Evolutionary conservation across 1,140 invertebrate species (phyloP).

Genomic region (Magallana angulata): DNA sequence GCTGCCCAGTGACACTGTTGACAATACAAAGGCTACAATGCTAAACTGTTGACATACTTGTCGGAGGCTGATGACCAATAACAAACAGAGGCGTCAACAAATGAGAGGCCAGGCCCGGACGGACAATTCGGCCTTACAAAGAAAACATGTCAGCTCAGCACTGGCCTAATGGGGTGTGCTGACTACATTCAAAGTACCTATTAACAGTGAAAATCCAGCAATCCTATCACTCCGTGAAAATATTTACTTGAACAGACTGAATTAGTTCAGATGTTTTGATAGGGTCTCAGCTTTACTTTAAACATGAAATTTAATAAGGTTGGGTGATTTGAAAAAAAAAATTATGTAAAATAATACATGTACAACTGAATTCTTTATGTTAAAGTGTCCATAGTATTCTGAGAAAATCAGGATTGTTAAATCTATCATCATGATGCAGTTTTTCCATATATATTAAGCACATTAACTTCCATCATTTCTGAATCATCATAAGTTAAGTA

Average conservation of each 20-base stretch:
- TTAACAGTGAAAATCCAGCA: background rate
- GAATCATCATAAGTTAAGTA: too few species aligned
- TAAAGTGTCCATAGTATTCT: too few species aligned
- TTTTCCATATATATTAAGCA: too few species aligned
- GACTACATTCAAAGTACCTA: background rate
- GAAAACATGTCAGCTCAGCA: background rate
- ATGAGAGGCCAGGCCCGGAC: background rate
- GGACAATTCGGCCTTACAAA: background rate
- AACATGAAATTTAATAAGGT: background rate
- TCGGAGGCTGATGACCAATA: background rate
- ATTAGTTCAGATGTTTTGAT: background rate
- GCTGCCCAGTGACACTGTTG: background rate
- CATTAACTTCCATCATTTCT: too few species aligned
- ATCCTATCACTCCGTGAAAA: background rate
- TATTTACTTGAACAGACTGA: slow-evolving; percentile 14
- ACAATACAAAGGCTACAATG: background rate
- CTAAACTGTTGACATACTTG: slow-evolving; percentile 21
- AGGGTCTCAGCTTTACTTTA: background rate
- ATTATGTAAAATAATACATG: too few species aligned
- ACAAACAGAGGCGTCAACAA: slow-evolving; percentile 10
- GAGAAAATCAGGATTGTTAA: too few species aligned
- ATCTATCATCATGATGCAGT: too few species aligned
- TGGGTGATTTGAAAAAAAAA: background rate
- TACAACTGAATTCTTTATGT: too few species aligned
- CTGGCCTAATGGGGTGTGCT: background rate